phyloP scores from a whole-genome alignment of 2,113 vertebrate genomes.

The Micromys minutus region DNA sequence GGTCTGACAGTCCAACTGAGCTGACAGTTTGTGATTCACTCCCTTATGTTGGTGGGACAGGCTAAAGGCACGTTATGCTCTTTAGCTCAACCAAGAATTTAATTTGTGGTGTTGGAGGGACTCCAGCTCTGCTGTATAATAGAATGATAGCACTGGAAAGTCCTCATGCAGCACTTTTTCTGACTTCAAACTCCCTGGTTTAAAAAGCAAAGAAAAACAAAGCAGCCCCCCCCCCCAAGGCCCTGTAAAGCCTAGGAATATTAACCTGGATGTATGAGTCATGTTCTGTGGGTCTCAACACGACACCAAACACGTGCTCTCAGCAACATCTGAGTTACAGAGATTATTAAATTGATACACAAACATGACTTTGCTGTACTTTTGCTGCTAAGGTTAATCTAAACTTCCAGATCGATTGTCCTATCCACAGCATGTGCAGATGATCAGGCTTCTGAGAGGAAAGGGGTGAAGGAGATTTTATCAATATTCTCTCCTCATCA shows the following conservation, averaged over 20 bases:
- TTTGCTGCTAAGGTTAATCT: not conserved
- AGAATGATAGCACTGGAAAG: not conserved
- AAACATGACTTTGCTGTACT: not conserved
- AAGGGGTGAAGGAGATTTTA: not conserved
- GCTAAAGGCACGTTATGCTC: not conserved
- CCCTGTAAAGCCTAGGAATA: not conserved
- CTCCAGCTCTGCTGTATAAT: not conserved
- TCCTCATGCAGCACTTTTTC: not conserved
- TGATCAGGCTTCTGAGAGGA: not conserved
- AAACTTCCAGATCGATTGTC: not conserved
- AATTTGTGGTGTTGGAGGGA: not conserved
- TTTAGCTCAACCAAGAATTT: not conserved
- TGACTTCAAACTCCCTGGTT: not conserved
- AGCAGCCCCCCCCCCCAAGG: not conserved
- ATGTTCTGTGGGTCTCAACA: not conserved
- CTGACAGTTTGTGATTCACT: not conserved
- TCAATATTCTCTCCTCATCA: not conserved
- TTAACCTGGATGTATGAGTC: not conserved
- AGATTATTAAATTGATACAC: not conserved
- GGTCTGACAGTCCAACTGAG: not conserved
- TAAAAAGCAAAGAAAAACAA: not conserved
- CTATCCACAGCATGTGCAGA: not conserved
- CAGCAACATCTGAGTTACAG: not conserved
- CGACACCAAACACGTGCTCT: no score
- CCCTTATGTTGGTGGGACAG: not conserved